phyloP scores from a whole-genome alignment of 2,113 vertebrate species.

The Puma concolor region DNA sequence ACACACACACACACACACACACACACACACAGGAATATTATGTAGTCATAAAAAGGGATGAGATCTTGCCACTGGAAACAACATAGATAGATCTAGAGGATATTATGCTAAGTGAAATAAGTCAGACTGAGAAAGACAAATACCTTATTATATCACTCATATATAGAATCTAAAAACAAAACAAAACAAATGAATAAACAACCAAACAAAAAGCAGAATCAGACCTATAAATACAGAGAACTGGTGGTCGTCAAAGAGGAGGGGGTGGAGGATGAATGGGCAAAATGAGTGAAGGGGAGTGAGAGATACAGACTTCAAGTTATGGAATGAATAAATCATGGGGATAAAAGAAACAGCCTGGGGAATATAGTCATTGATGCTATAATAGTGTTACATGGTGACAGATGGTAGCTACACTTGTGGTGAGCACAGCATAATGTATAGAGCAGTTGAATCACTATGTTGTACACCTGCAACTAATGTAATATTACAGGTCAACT shows the following conservation, averaged over 20 bases:
- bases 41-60: not conserved
- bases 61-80: not conserved
- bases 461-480: not conserved
- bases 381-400: not conserved
- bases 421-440: not conserved
- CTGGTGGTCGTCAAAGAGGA: not conserved
- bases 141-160: not conserved
- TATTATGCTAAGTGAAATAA: not conserved
- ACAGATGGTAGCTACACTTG: not conserved
- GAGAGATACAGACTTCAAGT: not conserved
- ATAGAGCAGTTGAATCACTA: not conserved
- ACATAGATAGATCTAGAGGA: not conserved
- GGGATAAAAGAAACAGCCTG: not conserved
- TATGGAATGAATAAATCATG: not conserved
- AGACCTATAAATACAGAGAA: not conserved
- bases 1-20: not conserved
- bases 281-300: not conserved
- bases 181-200: not conserved
- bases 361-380: not conserved
- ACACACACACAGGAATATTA: not conserved
- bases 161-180: not conserved
- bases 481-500: not conserved
- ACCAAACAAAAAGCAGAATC: not conserved
- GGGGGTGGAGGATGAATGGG: not conserved
- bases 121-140: not conserved